Evolutionary conservation across 2,888 invertebrate genomes (phyloP).

Genomic region (Prenolepis imparis): DNA sequence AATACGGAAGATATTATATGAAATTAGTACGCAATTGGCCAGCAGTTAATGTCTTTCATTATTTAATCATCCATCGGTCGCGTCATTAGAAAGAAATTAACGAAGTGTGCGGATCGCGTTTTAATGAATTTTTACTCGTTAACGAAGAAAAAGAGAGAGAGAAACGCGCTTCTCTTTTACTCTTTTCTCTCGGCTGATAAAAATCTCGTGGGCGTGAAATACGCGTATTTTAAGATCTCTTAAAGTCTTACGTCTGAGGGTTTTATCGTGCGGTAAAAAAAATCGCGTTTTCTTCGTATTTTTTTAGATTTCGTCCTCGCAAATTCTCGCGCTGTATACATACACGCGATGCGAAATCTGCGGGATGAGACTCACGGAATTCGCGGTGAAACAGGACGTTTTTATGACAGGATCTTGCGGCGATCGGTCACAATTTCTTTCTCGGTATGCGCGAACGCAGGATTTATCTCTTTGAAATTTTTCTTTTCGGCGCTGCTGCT

Average conservation of each 20-base stretch:
- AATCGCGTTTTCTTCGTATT: constrained; percentile 47
- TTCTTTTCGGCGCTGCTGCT: constrained; percentile 21
- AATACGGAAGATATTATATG: not conserved
- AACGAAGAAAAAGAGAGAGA: not conserved
- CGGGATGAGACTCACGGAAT: constrained; percentile 20
- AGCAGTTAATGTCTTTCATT: not conserved
- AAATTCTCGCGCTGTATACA: constrained; percentile 32
- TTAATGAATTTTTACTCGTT: constrained; percentile 28
- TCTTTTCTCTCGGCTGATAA: not conserved
- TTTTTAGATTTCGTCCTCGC: constrained; percentile 52
- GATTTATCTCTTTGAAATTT: constrained; percentile 41
- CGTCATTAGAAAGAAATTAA: constrained; percentile 22
- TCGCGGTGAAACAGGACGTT: constrained; percentile 41
- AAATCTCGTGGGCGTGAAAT: constrained; percentile 53
- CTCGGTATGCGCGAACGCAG: constrained; percentile 32
- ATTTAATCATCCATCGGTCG: constrained; percentile 1
- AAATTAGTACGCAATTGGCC: not conserved
- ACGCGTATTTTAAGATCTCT: constrained; percentile 45
- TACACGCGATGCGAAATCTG: constrained; percentile 5
- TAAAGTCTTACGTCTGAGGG: constrained; percentile 15
- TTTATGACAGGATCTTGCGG: constrained; percentile 20
- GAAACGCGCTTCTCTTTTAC: not conserved
- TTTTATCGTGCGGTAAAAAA: constrained; percentile 34
- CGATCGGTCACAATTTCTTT: constrained; percentile 50
- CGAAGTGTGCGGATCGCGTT: not conserved